Evolutionary conservation across 2,888 invertebrate species (phyloP), one percentile per base, ranked within the genome.

Genomic region (Diplazon laetatorius): DNA sequence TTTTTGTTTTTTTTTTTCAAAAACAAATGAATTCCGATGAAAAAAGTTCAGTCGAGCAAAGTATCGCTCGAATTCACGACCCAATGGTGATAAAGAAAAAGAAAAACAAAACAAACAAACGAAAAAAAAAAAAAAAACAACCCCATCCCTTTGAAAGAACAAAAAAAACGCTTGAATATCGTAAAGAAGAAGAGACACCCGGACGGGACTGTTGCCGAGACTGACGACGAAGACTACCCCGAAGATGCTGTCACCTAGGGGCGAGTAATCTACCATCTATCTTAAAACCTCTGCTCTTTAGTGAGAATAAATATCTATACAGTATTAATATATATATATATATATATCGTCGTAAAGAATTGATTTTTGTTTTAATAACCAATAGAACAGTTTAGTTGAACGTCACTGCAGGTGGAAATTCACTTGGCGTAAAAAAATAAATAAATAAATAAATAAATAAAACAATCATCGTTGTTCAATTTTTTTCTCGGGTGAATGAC

Each of bases 251-350:
- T 89, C 87, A 90, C 85, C 89, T 87, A 87, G 90, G 89, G 91
- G 91, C 91, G 91, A 90, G 91, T 91, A 91, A 90, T 89, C 87
- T 88, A 90, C 89, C 87, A 90, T 89, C 88, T 90, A 90, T 88
- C 88, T 90, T 88, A 82, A n/a, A 65, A 89, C 85, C 88, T 89
- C 87, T 90, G 71, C 87, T 90, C 85, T 89, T 70, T 89, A 89
- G 89, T 88, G 84, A 73, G 55, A 37, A 72, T 59, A n/a, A n/a
- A n/a, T n/a, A n/a, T n/a, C n/a, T n/a, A n/a, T n/a, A n/a, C n/a
- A n/a, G n/a, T n/a, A n/a, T n/a, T n/a, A n/a, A n/a, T n/a, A n/a
- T n/a, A n/a, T n/a, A n/a, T n/a, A n/a, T n/a, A n/a, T n/a, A 18
- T 69, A 55, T 69, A 62, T 69, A 35, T 69, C 88, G 85, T 87